Evolutionary conservation across 2,797 vertebrate genomes (phyloP), one percentile per base, ranked within the genome.

Genomic region (Propithecus perrieri): DNA sequence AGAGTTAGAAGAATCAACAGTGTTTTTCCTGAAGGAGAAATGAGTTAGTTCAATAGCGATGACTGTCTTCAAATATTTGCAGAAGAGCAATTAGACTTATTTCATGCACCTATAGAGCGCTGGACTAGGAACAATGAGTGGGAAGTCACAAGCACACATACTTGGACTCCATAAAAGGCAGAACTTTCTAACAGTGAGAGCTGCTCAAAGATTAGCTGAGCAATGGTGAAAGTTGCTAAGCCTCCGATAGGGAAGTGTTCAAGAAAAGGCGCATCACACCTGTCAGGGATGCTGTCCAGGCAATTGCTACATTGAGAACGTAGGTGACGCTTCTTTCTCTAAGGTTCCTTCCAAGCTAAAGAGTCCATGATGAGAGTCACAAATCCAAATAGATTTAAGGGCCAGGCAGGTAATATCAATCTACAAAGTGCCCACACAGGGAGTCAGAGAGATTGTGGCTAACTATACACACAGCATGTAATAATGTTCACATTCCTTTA

Each of bases 11-110:
- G 65, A 65, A 65, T 28, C 18, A 1, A 13, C 18, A 46, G 30
- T 38, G 38, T 75, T 88, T 53, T 61, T 78, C 79, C 11, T 35
- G 20, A 85, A 71, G 38, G 76, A 71, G 38, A 91, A 92, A 55
- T 0, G 0, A 50, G 38, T n/a, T 33, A 26, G 13, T 46, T 83
- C 41, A 78, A 69, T 14, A 75, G 30, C 5, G 15, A 72, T 38
- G 35, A 43, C 75, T 48, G n/a, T 67, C 67, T 85, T 94, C 53
- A 75, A 57, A 72, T 57, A 38, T 67, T 87, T 55, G 33, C 61
- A 72, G 43, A 89, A 75, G 17, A 84, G 11, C 35, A 76, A 35
- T 59, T 48, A 46, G 18, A 26, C 30, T 59, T 59, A 59, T 57
- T 89, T 88, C 26, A 59, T 3, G 5, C 0, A 5, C 15, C 35